Evolutionary conservation across 2,888 invertebrate genomes (phyloP), one percentile per base, ranked within the genome.

Genomic region (Erpobdella octoculata): DNA sequence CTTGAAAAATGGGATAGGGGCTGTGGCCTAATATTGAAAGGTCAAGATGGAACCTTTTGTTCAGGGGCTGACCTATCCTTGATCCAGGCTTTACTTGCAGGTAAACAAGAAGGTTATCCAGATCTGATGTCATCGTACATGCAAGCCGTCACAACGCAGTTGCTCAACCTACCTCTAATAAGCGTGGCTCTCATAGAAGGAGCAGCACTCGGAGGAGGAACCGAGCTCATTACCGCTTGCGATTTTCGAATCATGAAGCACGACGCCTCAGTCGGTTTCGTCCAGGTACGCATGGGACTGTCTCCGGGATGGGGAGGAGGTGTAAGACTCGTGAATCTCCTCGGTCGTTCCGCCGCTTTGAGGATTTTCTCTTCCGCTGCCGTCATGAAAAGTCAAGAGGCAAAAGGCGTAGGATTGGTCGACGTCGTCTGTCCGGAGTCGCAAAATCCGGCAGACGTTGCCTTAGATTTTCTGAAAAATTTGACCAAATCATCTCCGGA

Each of bases 301-400:
- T 80, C 81, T 2, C 83, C 86, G 0, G 86, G 86, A 0, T 86
- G 85, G 84, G 86, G 85, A n/a, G 86, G 85, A 12, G 83, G 83
- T 33, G 81, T 83, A 2, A 77, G 83, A 6, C 80, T 86, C 15
- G 81, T 82, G 0, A 76, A 80, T 62, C 75, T 84, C 1, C 72
- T 86, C 1, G 86, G 86, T 0, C 77, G 80, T 21, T 78, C 77
- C 25, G 80, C 78, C 70, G 84, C 86, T 0, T 76, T 86, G n/a
- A 81, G 84, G 8, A 61, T 86, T 12, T 76, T 86, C 25, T 66
- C 77, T 25, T 78, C 79, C 9, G 78, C 75, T 2, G 76, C 79
- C 72, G 78, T 81, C 21, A 68, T 86, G 9, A 72, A 76, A 28
- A 77, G 82, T 2, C 73, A 79, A 1, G 81, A 84, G 70, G 84